phyloP scores from a whole-genome alignment of 23 tunicate genomes.

The Ciona savignyi region DNA sequence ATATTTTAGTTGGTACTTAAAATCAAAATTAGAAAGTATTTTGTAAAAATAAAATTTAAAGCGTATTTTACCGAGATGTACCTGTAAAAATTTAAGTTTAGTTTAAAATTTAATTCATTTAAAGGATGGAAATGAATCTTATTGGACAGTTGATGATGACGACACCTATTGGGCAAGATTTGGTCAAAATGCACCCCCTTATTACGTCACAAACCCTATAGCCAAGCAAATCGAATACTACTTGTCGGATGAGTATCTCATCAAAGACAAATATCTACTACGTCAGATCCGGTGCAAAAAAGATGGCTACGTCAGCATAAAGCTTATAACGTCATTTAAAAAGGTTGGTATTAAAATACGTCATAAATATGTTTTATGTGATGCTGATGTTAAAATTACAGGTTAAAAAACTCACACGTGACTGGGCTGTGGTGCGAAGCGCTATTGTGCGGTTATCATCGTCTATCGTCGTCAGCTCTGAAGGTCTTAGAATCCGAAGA shows the following conservation, averaged over 20 bases:
- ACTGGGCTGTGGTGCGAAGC: constrained; percentile 89
- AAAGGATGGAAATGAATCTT: constrained; percentile 1
- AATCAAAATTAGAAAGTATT: no score
- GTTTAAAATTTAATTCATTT: no score
- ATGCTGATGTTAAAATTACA: constrained; percentile 55
- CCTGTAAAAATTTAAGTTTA: no score
- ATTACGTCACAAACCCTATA: constrained; percentile 22
- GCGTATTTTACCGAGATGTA: no score
- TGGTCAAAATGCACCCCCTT: constrained; percentile 23
- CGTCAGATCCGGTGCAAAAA: constrained; percentile 97
- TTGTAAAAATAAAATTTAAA: no score
- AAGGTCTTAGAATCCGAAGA: constrained; percentile 76
- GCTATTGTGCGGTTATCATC: constrained; percentile 77
- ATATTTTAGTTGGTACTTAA: no score
- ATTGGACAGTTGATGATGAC: constrained; percentile 52
- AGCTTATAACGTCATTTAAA: constrained; percentile 78
- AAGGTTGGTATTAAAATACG: constrained; percentile 79
- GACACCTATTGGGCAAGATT: constrained; percentile 31
- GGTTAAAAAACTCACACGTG: constrained; percentile 84
- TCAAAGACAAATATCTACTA: constrained; percentile 79
- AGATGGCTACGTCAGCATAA: constrained; percentile 94
- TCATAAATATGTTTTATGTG: constrained; percentile 77
- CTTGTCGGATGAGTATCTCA: constrained; percentile 89
- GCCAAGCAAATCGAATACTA: constrained; percentile 86
- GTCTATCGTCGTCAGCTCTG: constrained; percentile 59